These are phyloP conservation scores for Alaudala cheleensis DNA, from an alignment of 2,113 vertebrate species.

Conservation along the genomic window DNA sequence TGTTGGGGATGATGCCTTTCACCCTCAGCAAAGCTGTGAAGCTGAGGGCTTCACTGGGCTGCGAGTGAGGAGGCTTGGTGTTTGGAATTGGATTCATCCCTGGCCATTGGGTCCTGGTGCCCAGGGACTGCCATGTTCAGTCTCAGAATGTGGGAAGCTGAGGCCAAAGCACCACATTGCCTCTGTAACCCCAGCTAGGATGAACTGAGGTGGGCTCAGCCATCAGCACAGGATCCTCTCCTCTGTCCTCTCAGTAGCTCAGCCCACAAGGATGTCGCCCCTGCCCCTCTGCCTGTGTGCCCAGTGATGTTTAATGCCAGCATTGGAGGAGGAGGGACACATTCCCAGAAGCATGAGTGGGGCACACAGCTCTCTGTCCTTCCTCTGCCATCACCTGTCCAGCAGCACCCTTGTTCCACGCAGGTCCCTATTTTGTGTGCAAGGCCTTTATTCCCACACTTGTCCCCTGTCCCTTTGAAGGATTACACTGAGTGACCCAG, in stretches of 20 bases:
- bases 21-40: neutral
- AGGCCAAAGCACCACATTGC: neutral
- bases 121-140: neutral
- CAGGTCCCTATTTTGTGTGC: fast-evolving
- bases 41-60: neutral
- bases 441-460: neutral
- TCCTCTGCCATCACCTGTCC: fast-evolving
- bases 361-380: neutral
- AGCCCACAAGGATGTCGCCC: fast-evolving
- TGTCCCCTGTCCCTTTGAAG: neutral
- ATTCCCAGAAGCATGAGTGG: fast-evolving
- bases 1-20: neutral
- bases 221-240: neutral
- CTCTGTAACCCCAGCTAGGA: neutral
- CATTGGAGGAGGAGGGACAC: neutral
- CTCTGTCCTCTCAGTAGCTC: neutral
- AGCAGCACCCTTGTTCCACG: fast-evolving
- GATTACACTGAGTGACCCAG: constrained; percentile 41
- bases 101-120: neutral
- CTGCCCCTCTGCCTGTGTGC: neutral
- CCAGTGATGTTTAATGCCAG: fast-evolving
- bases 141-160: neutral
- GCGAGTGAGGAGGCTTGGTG: fast-evolving
- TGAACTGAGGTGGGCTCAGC: neutral
- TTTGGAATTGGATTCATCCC: neutral